Conservation (phyloP, 2,113 vertebrate species). For the Falcunculus frontatus region DNA sequence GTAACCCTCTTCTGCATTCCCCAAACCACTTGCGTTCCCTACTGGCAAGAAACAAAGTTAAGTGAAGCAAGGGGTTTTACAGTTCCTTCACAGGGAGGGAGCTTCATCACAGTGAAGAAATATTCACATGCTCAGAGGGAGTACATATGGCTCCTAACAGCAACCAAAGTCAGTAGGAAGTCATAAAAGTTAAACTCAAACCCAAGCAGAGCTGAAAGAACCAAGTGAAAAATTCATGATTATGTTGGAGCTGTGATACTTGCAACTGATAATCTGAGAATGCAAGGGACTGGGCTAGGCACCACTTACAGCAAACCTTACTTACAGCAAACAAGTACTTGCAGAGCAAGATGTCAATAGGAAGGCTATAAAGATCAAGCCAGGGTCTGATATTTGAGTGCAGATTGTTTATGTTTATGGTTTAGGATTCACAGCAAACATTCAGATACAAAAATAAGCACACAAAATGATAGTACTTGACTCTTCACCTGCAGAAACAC, state of each 20-base stretch:
- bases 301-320: too few species aligned
- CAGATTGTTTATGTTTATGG: neutral
- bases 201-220: neutral
- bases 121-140: neutral
- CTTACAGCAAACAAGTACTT: neutral
- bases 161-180: neutral
- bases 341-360: neutral
- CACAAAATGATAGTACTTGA: neutral
- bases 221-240: neutral
- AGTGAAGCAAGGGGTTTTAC: neutral
- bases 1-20: neutral
- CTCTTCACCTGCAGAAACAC: neutral
- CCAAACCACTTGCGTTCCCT: neutral
- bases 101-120: neutral
- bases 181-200: neutral
- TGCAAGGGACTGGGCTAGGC: neutral
- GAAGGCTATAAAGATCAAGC: neutral
- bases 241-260: neutral
- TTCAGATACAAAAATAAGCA: neutral
- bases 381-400: neutral
- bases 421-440: neutral
- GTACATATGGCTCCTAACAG: neutral
- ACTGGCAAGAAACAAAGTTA: neutral
- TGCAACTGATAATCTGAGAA: neutral
- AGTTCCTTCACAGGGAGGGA: neutral